Conservation (phyloP, 2,888 invertebrate genomes). For the Drosophila prostipennis region DNA sequence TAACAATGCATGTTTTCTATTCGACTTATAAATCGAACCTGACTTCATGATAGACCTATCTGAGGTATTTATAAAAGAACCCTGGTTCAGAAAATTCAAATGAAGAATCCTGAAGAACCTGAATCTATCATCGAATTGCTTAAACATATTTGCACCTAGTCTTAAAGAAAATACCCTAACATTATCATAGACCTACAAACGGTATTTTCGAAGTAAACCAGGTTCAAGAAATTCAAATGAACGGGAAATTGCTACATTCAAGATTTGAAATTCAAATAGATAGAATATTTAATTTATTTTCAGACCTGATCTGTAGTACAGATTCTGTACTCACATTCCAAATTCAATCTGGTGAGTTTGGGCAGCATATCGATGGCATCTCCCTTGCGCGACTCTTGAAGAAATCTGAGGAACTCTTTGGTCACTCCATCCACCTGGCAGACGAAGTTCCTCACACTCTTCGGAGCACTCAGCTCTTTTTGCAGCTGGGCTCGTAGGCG, state of each 20-base stretch:
- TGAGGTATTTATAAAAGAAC: not conserved
- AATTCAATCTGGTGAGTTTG: conserved; percentile 87
- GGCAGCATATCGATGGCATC: conserved; percentile 87
- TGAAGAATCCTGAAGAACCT: no score
- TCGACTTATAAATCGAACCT: not conserved
- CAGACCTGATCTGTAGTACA: not conserved
- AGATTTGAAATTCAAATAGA: conserved; percentile 16
- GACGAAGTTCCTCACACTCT: conserved; percentile 88
- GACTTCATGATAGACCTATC: not conserved
- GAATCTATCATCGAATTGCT: not conserved
- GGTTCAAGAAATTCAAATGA: not conserved
- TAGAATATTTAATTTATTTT: conserved; percentile 6
- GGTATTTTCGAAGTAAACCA: not conserved
- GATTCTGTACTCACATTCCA: conserved; percentile 91
- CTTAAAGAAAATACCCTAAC: not conserved
- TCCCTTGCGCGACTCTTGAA: conserved; percentile 80
- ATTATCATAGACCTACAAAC: not conserved
- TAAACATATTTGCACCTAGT: not conserved
- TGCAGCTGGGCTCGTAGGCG: conserved; percentile 91
- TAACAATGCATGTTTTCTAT: not conserved
- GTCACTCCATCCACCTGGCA: conserved; percentile 87
- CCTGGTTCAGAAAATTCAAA: not conserved
- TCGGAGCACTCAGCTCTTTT: conserved; percentile 90
- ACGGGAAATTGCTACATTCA: conserved; percentile 4
- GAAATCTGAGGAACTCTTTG: conserved; percentile 87